Evolutionary conservation across 1,140 invertebrate species (phyloP), one percentile per base, ranked within the genome.

Genomic region (Euwallacea fornicatus): DNA sequence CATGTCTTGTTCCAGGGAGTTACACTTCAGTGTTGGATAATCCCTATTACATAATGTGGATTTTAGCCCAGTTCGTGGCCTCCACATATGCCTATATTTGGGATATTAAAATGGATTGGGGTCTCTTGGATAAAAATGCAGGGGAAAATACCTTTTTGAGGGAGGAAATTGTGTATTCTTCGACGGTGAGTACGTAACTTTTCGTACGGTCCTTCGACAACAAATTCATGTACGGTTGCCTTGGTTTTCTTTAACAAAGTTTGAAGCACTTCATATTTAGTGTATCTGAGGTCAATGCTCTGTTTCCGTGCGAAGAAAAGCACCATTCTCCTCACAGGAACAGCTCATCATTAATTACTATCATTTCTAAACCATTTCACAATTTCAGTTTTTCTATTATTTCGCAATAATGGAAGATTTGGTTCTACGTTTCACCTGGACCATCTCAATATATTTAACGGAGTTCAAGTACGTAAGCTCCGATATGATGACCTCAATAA

Each of bases 91-190:
- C 93, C 0, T 94, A 94, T 76, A 90, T 90, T 0, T 98, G 97
- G 97, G 97, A 99, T 81, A 90, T 98, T 6, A 96, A 95, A 83
- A 96, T 98, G 94, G 97, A 99, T 87, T 99, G 97, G 97, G 97
- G 97, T 9, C 83, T 99, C n/a, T 91, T 98, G 72, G 95, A 97
- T 79, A 90, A 88, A 69, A 90, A 90, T 66, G 90, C 93, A 10
- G 89, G 91, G 33, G 93, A 97, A 82, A 95, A 96, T 82, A 88
- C 83, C 73, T 89, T 92, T 76, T 83, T 93, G 0, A 80, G 91
- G 11, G 91, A 93, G 79, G 91, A 93, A 81, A 88, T 91, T 50
- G 90, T 93, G 7, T 93, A 92, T 77, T 90, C 89, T 16, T 89
- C 89, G n/a, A 86, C 85, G 76, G 87, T 89, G 75, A 84, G 83